These are phyloP conservation scores for Lepidotrigona ventralis DNA, from an alignment of 1,140 invertebrate genomes.

Conservation along the genomic window DNA sequence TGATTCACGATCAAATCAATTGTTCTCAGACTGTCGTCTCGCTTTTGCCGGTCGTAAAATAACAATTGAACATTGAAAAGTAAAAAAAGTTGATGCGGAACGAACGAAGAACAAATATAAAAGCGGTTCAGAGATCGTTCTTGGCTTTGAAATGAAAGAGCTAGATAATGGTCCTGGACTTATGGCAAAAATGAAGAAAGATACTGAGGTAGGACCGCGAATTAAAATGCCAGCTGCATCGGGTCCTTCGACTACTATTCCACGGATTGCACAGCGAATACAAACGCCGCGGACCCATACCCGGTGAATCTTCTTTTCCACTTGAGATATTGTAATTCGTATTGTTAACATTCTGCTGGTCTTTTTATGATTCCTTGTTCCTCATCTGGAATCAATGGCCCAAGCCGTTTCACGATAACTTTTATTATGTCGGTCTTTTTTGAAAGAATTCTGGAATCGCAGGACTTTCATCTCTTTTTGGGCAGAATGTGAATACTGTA, in stretches of 20 bases:
- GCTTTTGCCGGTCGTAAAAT: neutral
- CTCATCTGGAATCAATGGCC: neutral
- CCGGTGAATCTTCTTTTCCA: neutral
- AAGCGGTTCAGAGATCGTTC: slow-evolving; percentile 36
- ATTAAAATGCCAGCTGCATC: slow-evolving; percentile 68
- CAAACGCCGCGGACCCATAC: slow-evolving; percentile 37
- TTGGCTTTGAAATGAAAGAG: slow-evolving; percentile 38
- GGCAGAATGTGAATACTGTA: neutral
- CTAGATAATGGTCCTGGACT: neutral
- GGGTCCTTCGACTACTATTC: slow-evolving; percentile 53
- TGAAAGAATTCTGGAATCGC: neutral
- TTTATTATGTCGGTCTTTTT: neutral
- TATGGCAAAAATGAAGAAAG: slow-evolving; percentile 46
- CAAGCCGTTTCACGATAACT: neutral
- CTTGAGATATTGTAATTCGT: neutral
- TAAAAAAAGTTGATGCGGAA: neutral
- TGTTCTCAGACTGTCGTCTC: neutral
- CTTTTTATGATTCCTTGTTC: neutral
- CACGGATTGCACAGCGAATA: slow-evolving; percentile 61
- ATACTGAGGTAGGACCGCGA: neutral
- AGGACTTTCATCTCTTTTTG: neutral
- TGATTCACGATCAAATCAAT: neutral
- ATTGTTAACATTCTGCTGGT: no score
- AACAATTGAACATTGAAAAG: slow-evolving; percentile 21
- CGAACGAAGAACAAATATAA: neutral